Conservation (phyloP, 2,113 vertebrate species). For the Pygoscelis adeliae region DNA sequence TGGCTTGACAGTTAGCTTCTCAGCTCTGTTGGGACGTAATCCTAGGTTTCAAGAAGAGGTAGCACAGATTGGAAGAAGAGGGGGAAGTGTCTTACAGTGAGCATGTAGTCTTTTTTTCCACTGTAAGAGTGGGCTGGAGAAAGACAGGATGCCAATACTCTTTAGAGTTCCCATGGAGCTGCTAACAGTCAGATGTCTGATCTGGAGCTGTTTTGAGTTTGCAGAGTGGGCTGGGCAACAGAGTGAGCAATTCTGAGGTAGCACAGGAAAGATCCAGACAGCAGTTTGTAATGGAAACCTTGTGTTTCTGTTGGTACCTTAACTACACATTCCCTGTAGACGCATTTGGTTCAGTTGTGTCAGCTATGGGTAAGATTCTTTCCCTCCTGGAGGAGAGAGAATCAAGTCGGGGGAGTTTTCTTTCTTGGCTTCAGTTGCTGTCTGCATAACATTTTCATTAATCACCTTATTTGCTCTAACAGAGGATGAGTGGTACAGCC, state of each 20-base stretch:
- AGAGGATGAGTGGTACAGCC: neutral
- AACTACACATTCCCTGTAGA: neutral
- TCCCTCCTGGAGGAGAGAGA: neutral
- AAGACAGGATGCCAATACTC: neutral
- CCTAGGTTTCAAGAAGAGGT: neutral
- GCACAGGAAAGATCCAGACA: neutral
- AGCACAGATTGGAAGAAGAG: neutral
- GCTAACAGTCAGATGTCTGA: neutral
- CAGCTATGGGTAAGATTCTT: neutral
- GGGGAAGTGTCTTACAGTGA: neutral
- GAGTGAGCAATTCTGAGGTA: neutral
- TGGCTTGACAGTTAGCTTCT: neutral
- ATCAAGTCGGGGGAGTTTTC: neutral
- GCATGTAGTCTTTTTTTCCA: neutral
- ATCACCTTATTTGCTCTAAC: neutral
- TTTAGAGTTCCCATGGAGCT: neutral
- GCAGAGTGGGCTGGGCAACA: neutral
- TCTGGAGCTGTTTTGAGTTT: neutral
- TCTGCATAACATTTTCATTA: conserved; percentile 39
- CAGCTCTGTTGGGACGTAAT: neutral
- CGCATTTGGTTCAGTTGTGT: neutral
- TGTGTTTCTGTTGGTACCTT: neutral
- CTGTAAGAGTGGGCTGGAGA: neutral
- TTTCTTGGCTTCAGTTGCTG: conserved; percentile 18
- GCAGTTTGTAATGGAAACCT: neutral